phyloP scores from a whole-genome alignment of 2,113 vertebrate species.

The Forbesichthys agassizii region DNA sequence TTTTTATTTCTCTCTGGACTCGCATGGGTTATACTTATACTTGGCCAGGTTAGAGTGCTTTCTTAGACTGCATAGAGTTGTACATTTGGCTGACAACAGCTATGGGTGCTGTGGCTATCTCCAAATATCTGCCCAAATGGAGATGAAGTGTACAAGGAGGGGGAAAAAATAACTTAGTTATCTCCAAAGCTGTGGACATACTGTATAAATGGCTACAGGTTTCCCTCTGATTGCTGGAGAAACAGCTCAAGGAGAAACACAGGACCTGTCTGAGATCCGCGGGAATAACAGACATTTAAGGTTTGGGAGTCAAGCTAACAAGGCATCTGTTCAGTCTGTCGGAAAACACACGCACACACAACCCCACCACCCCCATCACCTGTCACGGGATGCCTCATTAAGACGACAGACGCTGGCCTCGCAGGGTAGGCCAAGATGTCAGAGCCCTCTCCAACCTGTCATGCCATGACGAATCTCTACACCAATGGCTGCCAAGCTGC shows the following conservation, averaged over 20 bases:
- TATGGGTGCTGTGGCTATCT: not conserved
- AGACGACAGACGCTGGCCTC: constrained; percentile 66
- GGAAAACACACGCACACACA: constrained; percentile 35
- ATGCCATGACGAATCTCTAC: constrained; percentile 70
- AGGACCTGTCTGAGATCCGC: not conserved
- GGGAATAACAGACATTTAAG: constrained; percentile 30
- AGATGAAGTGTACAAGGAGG: constrained; percentile 2
- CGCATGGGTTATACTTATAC: constrained; percentile 22
- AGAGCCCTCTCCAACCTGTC: constrained; percentile 66
- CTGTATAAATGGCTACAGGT: constrained; percentile 27
- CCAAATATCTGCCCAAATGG: constrained; percentile 15
- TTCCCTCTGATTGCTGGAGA: constrained; percentile 7
- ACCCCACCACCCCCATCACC: constrained; percentile 57
- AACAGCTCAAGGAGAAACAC: constrained; percentile 30
- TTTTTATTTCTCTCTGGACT: constrained; percentile 14
- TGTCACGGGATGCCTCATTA: constrained; percentile 74
- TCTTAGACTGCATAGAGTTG: constrained; percentile 16
- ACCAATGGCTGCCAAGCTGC: constrained; percentile 68
- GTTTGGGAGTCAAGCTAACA: constrained; percentile 44
- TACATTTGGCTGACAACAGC: constrained; percentile 5
- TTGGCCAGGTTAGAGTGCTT: constrained; percentile 11
- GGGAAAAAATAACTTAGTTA: constrained; percentile 10
- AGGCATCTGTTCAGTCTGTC: constrained; percentile 44
- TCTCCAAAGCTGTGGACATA: not conserved
- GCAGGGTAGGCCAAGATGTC: constrained; percentile 65